phyloP scores from a whole-genome alignment of 2,797 vertebrate species.

The Thamnophis elegans region DNA sequence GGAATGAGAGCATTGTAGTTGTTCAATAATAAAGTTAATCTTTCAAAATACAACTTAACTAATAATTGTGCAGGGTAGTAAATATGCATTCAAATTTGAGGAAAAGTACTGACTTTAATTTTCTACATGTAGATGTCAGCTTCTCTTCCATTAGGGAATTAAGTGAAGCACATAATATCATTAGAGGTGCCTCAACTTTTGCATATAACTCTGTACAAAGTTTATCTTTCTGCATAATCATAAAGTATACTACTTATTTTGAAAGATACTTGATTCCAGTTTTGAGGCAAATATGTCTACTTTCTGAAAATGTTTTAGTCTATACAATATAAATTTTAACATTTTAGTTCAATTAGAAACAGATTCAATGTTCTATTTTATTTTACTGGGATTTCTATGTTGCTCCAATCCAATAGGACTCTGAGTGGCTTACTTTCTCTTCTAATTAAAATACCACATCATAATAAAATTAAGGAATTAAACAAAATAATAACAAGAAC shows the following conservation, averaged over 20 bases:
- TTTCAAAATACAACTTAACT: too few relatives aligned
- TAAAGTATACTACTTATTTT: background rate
- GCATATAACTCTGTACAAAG: background rate
- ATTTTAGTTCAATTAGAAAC: background rate
- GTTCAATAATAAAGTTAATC: too few relatives aligned
- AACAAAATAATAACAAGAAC: background rate
- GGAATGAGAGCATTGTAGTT: too few relatives aligned
- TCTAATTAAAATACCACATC: background rate
- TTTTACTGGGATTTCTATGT: background rate
- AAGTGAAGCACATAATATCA: background rate
- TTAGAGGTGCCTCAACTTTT: background rate
- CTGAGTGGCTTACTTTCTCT: background rate
- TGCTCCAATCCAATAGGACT: background rate
- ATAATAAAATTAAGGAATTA: background rate
- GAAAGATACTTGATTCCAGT: background rate
- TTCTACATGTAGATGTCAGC: background rate
- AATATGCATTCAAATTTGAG: background rate
- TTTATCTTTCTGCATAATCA: background rate
- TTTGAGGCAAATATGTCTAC: background rate
- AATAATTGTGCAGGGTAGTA: background rate
- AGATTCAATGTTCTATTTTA: background rate
- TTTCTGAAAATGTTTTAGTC: too few relatives aligned
- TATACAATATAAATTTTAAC: background rate
- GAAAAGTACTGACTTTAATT: background rate
- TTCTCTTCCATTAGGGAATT: background rate